phyloP scores from a whole-genome alignment of 2,888 invertebrate genomes.

The Thelaira solivaga region DNA sequence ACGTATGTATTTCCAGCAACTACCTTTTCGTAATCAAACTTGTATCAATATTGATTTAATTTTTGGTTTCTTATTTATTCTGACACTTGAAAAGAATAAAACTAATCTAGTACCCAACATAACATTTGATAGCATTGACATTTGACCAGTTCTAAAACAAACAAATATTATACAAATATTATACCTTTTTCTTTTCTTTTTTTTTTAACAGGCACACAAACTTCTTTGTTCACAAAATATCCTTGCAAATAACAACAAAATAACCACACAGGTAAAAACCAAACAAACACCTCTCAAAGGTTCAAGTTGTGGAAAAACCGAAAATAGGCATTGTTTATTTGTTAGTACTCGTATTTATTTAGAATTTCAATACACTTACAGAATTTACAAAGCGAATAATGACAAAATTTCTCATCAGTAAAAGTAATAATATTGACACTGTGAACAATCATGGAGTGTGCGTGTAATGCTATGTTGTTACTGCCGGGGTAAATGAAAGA shows the following conservation, averaged over 20 bases:
- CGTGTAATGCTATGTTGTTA: too few relatives aligned
- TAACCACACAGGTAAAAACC: constrained; percentile 51
- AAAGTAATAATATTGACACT: constrained; percentile 83
- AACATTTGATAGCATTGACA: constrained; percentile 44
- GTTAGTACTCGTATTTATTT: constrained; percentile 64
- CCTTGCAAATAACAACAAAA: constrained; percentile 32
- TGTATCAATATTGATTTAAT: constrained; percentile 13
- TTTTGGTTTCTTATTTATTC: not conserved
- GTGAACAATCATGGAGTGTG: constrained; percentile 84
- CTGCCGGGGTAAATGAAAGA: too few relatives aligned
- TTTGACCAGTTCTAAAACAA: constrained; percentile 34
- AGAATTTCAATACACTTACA: constrained; percentile 39
- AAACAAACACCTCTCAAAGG: constrained; percentile 31
- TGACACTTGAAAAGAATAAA: constrained; percentile 23
- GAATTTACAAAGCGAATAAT: not conserved
- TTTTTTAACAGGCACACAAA: too few relatives aligned
- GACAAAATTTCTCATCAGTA: constrained; percentile 50
- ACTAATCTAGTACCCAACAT: constrained; percentile 16
- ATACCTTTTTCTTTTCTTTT: not conserved
- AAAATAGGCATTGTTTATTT: constrained; percentile 31
- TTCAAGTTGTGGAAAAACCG: constrained; percentile 42
- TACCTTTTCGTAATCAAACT: not conserved
- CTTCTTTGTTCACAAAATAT: not conserved
- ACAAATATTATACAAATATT: constrained; percentile 1
- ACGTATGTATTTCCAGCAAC: too few relatives aligned